Percentiles rank a stretch among this genome's conserved stretches.
Evolutionary conservation across 2,113 vertebrate species (phyloP).

Genomic region (Otis tarda): DNA sequence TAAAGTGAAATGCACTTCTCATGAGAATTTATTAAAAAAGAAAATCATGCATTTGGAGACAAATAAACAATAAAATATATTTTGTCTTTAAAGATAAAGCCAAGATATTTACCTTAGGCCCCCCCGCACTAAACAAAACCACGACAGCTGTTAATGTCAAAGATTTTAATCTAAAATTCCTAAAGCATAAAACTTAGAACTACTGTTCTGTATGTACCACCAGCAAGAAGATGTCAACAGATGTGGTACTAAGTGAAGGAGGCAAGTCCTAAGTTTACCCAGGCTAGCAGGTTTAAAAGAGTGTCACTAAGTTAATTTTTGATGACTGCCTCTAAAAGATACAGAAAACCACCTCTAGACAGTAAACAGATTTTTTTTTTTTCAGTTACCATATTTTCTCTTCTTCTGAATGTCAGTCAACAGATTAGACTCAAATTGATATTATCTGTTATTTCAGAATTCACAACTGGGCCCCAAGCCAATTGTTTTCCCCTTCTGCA

Average conservation of each 20-base stretch:
- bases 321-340: background rate
- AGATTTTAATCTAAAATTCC: background rate
- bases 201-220: background rate
- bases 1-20: background rate
- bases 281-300: background rate
- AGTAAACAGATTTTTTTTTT: background rate
- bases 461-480: background rate
- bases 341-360: background rate
- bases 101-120: too few relatives aligned
- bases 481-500: background rate
- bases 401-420: background rate
- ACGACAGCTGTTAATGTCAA: background rate
- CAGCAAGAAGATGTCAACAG: background rate
- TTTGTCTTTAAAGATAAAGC: background rate
- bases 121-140: too few relatives aligned
- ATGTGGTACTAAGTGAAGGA: background rate
- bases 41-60: background rate
- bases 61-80: background rate
- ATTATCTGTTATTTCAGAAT: background rate
- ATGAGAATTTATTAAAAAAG: background rate
- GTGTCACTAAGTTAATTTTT: background rate
- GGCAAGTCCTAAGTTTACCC: background rate
- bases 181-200: background rate
- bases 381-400: background rate
- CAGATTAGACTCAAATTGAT: background rate